These are phyloP conservation scores for Poeciliopsis presidionis DNA, from an alignment of 2,797 vertebrate genomes.

Conservation along the genomic window DNA sequence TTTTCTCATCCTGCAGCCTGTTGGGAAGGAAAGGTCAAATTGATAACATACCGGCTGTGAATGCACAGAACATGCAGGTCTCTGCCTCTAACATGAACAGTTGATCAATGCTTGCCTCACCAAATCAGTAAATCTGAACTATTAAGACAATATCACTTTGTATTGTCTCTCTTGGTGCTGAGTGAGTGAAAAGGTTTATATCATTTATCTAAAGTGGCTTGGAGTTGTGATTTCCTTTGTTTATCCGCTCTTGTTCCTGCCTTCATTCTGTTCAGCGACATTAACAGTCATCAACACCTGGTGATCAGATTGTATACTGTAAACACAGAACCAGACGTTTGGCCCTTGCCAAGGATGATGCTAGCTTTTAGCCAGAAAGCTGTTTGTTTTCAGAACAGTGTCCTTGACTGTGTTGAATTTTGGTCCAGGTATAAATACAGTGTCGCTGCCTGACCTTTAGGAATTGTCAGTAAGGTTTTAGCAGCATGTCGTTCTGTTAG, in stretches of 20 bases:
- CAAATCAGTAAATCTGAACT: slow-evolving; percentile 6
- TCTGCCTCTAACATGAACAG: slow-evolving; percentile 30
- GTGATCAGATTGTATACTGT: slow-evolving; percentile 14
- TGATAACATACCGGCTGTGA: slow-evolving; percentile 78
- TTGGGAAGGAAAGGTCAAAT: slow-evolving; percentile 59
- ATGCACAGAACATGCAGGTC: slow-evolving; percentile 51
- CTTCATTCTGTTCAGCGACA: slow-evolving; percentile 28
- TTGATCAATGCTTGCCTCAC: not conserved
- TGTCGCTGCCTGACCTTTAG: slow-evolving; percentile 42
- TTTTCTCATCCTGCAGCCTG: slow-evolving; percentile 66
- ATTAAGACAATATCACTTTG: not conserved
- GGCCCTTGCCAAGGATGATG: not conserved
- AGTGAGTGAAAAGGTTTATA: not conserved
- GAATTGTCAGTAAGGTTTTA: slow-evolving; percentile 53
- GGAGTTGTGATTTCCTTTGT: slow-evolving; percentile 6
- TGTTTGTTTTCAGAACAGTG: slow-evolving; percentile 58
- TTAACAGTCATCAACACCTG: slow-evolving; percentile 9
- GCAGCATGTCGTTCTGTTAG: slow-evolving; percentile 58
- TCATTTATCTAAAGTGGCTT: not conserved
- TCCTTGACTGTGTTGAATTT: slow-evolving; percentile 14
- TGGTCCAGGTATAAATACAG: slow-evolving; percentile 47
- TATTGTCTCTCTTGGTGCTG: not conserved
- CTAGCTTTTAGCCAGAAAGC: slow-evolving; percentile 6
- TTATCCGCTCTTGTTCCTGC: not conserved
- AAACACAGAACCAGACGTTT: slow-evolving; percentile 16